A percentile compares a stretch with the other conserved stretches of the same genome.
Evolutionary conservation across 2,113 vertebrate species (phyloP).

Genomic region (Microtus montanus): DNA sequence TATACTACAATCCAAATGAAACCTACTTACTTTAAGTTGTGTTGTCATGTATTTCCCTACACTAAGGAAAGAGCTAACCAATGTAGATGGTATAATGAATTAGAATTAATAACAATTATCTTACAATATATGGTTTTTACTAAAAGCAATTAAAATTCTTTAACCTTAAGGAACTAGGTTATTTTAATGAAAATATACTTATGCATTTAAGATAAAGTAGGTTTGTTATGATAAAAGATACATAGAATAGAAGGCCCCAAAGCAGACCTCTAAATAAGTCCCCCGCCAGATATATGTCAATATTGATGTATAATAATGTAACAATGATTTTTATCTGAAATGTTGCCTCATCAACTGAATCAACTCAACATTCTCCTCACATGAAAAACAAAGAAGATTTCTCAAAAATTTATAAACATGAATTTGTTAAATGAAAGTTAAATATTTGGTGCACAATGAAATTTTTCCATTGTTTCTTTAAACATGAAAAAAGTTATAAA

Average conservation of each 20-base stretch:
- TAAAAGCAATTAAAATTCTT: background rate
- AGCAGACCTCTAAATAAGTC: background rate
- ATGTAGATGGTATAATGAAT: background rate
- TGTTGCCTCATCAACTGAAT: background rate
- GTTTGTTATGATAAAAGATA: background rate
- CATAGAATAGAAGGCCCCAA: background rate
- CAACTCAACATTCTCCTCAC: background rate
- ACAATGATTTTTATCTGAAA: background rate
- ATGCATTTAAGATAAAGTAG: background rate
- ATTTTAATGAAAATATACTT: background rate
- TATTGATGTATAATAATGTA: background rate
- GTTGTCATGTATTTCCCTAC: background rate
- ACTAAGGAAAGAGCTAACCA: background rate
- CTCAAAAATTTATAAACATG: background rate
- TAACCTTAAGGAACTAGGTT: background rate
- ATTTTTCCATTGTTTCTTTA: background rate
- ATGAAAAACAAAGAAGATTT: constrained; percentile 6
- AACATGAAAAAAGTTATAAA: background rate
- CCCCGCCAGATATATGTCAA: background rate
- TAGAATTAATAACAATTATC: background rate
- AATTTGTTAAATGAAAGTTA: background rate
- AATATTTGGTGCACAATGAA: background rate
- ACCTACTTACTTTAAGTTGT: background rate
- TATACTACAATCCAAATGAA: background rate
- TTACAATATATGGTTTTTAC: background rate